These are phyloP conservation scores for Trididemnum miniatum DNA, from an alignment of 23 tunicate species.

Conservation along the genomic window DNA sequence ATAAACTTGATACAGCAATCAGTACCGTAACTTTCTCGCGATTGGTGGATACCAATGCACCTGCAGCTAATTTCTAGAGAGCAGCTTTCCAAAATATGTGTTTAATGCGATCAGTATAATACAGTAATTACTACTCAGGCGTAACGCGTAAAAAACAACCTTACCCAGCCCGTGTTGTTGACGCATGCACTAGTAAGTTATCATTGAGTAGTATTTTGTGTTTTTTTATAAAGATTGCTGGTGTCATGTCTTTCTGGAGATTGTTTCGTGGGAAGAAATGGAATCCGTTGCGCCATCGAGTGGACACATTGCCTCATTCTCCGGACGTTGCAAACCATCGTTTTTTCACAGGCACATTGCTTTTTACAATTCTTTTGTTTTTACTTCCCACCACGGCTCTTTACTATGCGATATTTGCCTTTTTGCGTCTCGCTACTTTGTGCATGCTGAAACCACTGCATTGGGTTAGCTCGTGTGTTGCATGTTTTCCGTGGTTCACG, in stretches of 20 bases:
- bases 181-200: no score
- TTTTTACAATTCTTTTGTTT: constrained; percentile 72
- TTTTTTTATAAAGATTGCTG: constrained; percentile 50
- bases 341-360: constrained; percentile 75
- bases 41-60: no score
- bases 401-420: constrained; percentile 80
- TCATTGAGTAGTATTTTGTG: no score
- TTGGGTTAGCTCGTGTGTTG: neutral
- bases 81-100: no score
- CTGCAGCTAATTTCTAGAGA: no score
- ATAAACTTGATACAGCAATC: no score
- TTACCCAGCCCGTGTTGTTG: no score
- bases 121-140: no score
- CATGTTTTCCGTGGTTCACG: constrained; percentile 54
- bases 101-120: no score
- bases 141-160: no score
- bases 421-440: constrained; percentile 50
- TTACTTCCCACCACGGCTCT: constrained; percentile 80
- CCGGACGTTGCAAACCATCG: constrained; percentile 51
- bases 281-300: constrained; percentile 79
- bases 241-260: constrained; percentile 81
- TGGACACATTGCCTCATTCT: constrained; percentile 61
- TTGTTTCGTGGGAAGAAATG: constrained; percentile 80
- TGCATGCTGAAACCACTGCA: constrained; percentile 37
- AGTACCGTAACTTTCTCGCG: no score